A percentile compares a stretch with the other conserved stretches of the same genome.
Conservation (phyloP, 2,888 invertebrate genomes). For the Diaphora mendica region DNA sequence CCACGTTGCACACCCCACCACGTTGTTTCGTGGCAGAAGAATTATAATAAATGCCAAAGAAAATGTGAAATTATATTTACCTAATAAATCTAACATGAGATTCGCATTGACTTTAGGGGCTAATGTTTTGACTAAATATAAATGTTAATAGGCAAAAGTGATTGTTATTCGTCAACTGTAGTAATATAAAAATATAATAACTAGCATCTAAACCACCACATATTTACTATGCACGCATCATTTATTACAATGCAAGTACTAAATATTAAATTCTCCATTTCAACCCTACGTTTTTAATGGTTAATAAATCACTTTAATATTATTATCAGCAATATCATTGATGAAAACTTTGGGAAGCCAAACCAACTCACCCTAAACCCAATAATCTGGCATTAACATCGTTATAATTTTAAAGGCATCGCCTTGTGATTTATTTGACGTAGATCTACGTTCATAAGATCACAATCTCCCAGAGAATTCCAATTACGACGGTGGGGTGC, state of each 20-base stretch:
- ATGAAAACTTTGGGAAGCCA: background rate
- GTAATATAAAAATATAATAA: too few species aligned
- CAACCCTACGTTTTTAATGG: background rate
- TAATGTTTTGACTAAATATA: too few species aligned
- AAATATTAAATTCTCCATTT: background rate
- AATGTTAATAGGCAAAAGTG: too few species aligned
- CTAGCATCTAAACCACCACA: too few species aligned
- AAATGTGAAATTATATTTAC: too few species aligned
- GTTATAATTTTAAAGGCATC: slow-evolving; percentile 59
- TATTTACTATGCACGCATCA: too few species aligned
- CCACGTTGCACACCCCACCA: too few species aligned
- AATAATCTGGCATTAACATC: slow-evolving; percentile 40
- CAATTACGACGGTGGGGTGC: slow-evolving; percentile 72
- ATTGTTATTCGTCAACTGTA: too few species aligned
- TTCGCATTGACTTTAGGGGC: too few species aligned
- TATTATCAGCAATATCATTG: background rate
- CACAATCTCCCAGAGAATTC: slow-evolving; percentile 76
- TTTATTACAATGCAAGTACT: background rate
- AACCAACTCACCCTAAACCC: background rate
- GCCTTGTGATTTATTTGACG: slow-evolving; percentile 70
- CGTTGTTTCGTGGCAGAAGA: too few species aligned
- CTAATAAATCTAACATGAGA: too few species aligned
- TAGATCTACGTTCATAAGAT: slow-evolving; percentile 71
- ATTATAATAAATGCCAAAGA: too few species aligned
- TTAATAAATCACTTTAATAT: background rate